A percentile compares a stretch with the other conserved stretches of the same genome.
Evolutionary conservation across 64 coral and sea anemone species (phyloP).

Genomic region (Exaiptasia diaphana): DNA sequence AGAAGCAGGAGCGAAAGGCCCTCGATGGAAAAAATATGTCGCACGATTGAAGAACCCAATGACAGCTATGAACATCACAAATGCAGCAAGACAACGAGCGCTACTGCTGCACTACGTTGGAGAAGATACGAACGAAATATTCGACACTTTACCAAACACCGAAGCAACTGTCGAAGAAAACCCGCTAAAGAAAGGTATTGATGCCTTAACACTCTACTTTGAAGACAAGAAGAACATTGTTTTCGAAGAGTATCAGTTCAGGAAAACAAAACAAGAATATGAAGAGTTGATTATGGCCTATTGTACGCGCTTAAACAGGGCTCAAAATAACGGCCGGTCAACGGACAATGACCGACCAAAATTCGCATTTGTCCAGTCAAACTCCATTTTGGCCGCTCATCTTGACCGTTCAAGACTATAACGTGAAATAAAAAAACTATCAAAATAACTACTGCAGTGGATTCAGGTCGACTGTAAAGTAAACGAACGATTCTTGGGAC

Average conservation of each 20-base stretch:
- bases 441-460: too few species aligned
- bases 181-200: conserved; percentile 14
- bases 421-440: too few species aligned
- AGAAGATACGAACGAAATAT: conserved; percentile 44
- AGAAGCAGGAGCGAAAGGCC: background rate
- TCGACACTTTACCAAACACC: conserved; percentile 57
- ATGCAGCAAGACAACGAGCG: conserved; percentile 29
- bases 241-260: conserved; percentile 30
- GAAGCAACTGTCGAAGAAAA: conserved; percentile 13
- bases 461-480: too few species aligned
- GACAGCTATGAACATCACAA: background rate
- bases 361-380: too few species aligned
- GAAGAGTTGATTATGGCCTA: too few species aligned
- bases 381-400: too few species aligned
- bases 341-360: too few species aligned
- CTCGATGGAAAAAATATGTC: conserved; percentile 53
- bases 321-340: too few species aligned
- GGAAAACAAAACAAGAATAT: background rate
- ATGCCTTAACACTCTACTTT: conserved; percentile 25
- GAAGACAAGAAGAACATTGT: conserved; percentile 45
- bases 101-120: conserved; percentile 42
- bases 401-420: background rate
- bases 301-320: too few species aligned
- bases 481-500: too few species aligned
- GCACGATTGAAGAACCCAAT: conserved; percentile 16